Evolutionary conservation across 2,797 vertebrate species (phyloP), one percentile per base, ranked within the genome.

Genomic region (Platalea minor): DNA sequence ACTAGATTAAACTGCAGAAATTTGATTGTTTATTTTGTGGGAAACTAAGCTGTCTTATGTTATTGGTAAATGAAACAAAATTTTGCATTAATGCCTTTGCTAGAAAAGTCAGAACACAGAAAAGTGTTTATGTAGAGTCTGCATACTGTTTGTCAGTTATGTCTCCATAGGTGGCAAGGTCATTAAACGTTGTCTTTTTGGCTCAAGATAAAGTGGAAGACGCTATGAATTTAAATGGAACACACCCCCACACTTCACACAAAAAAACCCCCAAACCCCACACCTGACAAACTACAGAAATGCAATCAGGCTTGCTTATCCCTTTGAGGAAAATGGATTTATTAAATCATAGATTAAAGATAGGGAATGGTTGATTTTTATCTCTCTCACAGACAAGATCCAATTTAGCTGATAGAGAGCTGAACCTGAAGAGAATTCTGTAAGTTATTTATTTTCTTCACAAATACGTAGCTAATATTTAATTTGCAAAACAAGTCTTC

Each of bases 331-430:
- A 85, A 95, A 91, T 46, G 50, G 63, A 64, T 29, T 96, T 93
- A 94, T 95, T 95, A 97, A 97, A 91, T 72, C 80, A 72, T 43
- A 85, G 95, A 93, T 96, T 82, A 86, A 91, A 97, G 94, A 90
- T 87, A 31, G 20, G 43, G 48, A 65, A 82, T 43, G 68, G 90
- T 85, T 61, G 91, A 96, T 97, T 85, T 69, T 89, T 93, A 85
- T 95, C 94, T 95, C 59, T 64, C 63, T 31, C 75, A 0, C 43
- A 74, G 86, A 88, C 92, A 83, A 88, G 89, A 93, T 96, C 82
- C 69, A 96, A 96, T 97, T 96, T 97, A 91, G 63, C 94, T 92
- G 95, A 88, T 92, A 91, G 53, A 88, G 91, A 60, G 79, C 88
- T 85, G 85, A 88, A 95, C 56, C 88, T 91, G 88, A 51, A 56